Evolutionary conservation across 2,888 invertebrate genomes (phyloP), one percentile per base, ranked within the genome.

Genomic region (Meiosimyza decipiens): DNA sequence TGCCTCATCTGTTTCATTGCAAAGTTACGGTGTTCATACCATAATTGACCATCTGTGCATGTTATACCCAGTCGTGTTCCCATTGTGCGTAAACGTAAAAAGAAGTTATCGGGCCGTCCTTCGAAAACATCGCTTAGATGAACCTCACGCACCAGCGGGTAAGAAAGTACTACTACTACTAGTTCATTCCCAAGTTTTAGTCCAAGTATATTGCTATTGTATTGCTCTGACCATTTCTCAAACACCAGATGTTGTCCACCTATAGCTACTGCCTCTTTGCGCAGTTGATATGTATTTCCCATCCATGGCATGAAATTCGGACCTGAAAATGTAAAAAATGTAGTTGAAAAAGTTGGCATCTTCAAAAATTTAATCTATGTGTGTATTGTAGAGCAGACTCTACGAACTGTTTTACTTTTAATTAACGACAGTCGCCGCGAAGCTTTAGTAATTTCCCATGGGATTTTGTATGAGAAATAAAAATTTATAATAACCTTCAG

Each of bases 41-140:
- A 91, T 3, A 89, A 81, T 7, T 84, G 79, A 0, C 91, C 91
- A 74, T 91, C 91, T 2, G 89, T 89, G 83, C 90, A 90, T 1
- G 91, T 90, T 52, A 91, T 90, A 40, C 87, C 87, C 50, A 82
- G 80, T 5, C 87, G 88, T 1, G 89, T 88, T 33, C 92, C 92
- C 89, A 92, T 89, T 16, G 91, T 91, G 40, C 92, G 87, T 15
- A 92, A 81, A 49, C 89, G 87, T 16, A 90, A 84, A 78, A 92
- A 92, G 79, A 91, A 91, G 74, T 89, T 91, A 81, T 92, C 89
- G 0, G 93, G 93, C 28, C 93, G 86, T 0, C 90, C 92, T 73
- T 91, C 90, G 77, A 89, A 93, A 28, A 90, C 91, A 71, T 92
- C 91, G 15, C 87, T 84, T 0, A 86, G 84, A 63, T 92, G 87